phyloP scores from a whole-genome alignment of 2,888 invertebrate species.

The Rotaria sp. region DNA sequence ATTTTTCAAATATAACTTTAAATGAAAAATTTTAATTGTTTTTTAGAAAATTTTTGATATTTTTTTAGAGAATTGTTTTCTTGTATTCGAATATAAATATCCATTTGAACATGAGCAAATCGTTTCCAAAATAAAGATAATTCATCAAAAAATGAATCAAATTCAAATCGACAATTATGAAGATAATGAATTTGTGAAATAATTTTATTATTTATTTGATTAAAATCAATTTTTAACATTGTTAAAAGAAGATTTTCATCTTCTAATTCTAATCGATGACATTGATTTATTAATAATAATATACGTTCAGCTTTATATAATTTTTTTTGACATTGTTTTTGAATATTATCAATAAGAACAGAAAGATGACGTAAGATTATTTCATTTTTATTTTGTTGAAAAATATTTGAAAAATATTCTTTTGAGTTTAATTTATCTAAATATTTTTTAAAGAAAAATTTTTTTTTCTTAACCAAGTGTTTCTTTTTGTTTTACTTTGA shows the following conservation, averaged over 20 bases:
- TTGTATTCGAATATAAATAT: neutral
- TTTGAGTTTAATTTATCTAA: neutral
- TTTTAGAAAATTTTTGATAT: neutral
- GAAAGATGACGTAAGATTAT: neutral
- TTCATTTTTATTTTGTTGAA: neutral
- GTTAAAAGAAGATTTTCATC: neutral
- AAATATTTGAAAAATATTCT: neutral
- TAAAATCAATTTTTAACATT: neutral
- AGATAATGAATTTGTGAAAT: neutral
- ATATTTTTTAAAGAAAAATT: neutral
- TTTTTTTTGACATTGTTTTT: neutral
- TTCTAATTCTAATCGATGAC: neutral
- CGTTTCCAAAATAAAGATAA: neutral
- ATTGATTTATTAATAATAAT: neutral
- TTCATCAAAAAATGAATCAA: neutral
- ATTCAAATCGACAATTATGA: neutral
- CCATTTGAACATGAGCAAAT: constrained; percentile 16
- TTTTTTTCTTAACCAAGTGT: too few species aligned
- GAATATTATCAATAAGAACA: neutral
- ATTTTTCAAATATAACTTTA: neutral
- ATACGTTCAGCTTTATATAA: neutral
- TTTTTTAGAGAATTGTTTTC: neutral
- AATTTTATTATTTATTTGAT: neutral
- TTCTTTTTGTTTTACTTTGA: neutral
- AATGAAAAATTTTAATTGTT: neutral